A percentile compares a stretch with the other conserved stretches of the same genome.
Conservation (phyloP, 1,140 invertebrate species). For the Tetramorium parvispinum region DNA sequence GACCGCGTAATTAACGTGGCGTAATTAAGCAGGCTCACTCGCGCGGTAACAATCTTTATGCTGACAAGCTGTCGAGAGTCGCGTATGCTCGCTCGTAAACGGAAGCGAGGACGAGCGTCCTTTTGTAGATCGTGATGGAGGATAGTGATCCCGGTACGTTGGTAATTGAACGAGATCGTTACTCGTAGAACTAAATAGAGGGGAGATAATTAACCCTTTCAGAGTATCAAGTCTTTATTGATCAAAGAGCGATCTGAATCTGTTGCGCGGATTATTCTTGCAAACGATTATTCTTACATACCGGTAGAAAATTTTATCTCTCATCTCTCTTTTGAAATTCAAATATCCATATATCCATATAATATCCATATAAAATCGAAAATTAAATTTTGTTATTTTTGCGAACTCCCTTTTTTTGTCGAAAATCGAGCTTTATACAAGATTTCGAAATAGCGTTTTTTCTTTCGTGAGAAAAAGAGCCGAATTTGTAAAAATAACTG, state of each 20-base stretch:
- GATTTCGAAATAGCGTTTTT: neutral
- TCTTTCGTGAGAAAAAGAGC: neutral
- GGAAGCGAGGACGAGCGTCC: conserved; percentile 25
- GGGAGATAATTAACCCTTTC: conserved; percentile 23
- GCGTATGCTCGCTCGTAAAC: conserved; percentile 46
- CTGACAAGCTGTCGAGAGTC: conserved; percentile 57
- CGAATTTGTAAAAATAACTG: conserved; percentile 13
- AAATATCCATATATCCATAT: neutral
- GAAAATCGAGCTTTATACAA: conserved; percentile 1
- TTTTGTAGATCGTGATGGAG: conserved; percentile 39
- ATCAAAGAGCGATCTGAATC: neutral
- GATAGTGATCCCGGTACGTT: conserved; percentile 37
- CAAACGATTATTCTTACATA: neutral
- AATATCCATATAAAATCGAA: neutral
- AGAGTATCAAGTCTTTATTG: conserved; percentile 8
- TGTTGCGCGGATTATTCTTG: neutral
- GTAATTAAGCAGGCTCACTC: conserved; percentile 50
- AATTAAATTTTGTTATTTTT: conserved; percentile 2
- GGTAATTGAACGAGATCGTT: conserved; percentile 67
- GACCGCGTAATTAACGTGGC: conserved; percentile 56
- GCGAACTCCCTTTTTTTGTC: neutral
- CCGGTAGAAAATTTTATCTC: neutral
- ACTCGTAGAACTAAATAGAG: conserved; percentile 26
- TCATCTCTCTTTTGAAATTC: neutral
- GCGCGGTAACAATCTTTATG: conserved; percentile 54